A percentile compares a stretch with the other conserved stretches of the same genome.
These are phyloP conservation scores for Lophura nycthemera DNA, from an alignment of 2,113 vertebrate genomes.

Conservation along the genomic window DNA sequence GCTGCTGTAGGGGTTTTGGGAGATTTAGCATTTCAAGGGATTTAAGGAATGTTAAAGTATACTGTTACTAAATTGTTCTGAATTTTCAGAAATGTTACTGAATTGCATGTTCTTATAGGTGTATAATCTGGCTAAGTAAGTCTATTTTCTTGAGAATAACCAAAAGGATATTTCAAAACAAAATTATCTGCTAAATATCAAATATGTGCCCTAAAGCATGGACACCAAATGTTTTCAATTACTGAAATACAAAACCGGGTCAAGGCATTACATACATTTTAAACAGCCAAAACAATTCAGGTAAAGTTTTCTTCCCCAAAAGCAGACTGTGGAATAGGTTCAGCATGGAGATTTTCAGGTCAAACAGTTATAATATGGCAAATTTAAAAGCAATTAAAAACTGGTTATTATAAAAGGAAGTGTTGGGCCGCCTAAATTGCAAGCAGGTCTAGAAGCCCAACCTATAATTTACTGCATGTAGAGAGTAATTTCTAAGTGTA, in stretches of 20 bases:
- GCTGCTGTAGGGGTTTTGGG: background rate
- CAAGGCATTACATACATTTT: background rate
- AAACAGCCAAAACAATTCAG: background rate
- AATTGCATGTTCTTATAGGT: background rate
- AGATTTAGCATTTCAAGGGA: background rate
- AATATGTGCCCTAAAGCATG: background rate
- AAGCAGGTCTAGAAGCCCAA: background rate
- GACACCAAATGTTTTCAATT: background rate
- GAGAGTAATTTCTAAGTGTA: background rate
- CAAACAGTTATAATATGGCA: background rate
- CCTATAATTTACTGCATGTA: background rate
- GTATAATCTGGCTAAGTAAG: background rate
- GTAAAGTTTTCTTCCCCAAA: background rate
- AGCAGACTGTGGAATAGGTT: background rate
- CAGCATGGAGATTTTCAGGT: background rate
- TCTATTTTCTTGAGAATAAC: background rate
- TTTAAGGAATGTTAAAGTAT: background rate
- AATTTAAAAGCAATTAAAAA: conserved; percentile 20
- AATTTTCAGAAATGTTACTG: background rate
- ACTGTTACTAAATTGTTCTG: too few relatives aligned
- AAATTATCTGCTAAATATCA: background rate
- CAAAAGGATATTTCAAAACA: background rate
- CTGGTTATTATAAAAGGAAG: background rate
- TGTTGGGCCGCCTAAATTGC: background rate
- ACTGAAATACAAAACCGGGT: background rate